phyloP scores from a whole-genome alignment of 2,113 vertebrate species.

The Mugil cephalus region DNA sequence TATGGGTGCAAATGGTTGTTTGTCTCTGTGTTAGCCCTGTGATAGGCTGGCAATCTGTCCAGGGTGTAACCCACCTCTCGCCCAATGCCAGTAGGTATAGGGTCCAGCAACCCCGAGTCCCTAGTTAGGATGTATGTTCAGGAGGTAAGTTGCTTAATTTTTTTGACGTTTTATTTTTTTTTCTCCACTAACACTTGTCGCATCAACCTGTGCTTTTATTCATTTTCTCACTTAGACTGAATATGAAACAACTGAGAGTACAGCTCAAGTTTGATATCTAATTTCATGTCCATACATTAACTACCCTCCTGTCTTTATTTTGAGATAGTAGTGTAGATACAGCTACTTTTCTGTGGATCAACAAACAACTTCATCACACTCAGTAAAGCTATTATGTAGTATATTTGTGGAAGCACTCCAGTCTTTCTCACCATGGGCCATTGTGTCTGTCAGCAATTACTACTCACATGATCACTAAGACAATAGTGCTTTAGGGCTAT shows the following conservation, averaged over 20 bases:
- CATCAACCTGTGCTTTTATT: background rate
- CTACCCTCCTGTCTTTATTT: no score
- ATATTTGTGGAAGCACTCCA: constrained; percentile 26
- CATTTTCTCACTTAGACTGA: background rate
- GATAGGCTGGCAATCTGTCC: no score
- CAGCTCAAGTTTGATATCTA: no score
- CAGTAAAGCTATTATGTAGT: constrained; percentile 21
- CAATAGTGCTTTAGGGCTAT: constrained; percentile 7
- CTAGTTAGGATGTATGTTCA: no score
- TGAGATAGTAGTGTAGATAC: background rate
- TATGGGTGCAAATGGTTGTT: no score
- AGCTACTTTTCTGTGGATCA: constrained; percentile 27
- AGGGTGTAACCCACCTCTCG: no score
- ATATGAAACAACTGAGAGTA: no score
- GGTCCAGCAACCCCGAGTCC: no score
- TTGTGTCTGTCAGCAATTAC: constrained; percentile 14
- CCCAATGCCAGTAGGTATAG: no score
- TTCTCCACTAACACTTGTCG: background rate
- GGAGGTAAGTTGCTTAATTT: no score
- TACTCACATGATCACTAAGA: constrained; percentile 13
- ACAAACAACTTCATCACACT: constrained; percentile 3
- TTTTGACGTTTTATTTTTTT: background rate
- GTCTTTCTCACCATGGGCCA: constrained; percentile 26
- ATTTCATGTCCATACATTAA: no score
- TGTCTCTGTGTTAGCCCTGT: no score